phyloP scores from a whole-genome alignment of 1,140 invertebrate genomes.

The Hetaerina americana region DNA sequence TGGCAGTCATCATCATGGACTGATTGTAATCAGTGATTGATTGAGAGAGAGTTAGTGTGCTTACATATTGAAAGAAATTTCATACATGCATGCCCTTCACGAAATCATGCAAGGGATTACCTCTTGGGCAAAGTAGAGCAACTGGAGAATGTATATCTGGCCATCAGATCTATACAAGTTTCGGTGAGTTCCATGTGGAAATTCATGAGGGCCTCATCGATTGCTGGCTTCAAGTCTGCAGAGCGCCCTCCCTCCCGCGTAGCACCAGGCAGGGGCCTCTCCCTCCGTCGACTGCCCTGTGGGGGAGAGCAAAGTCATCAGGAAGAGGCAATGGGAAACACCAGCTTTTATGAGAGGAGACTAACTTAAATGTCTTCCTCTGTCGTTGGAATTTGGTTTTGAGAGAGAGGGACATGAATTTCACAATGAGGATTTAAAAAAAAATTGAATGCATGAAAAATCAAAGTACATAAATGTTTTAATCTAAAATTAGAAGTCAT shows the following conservation, averaged over 20 bases:
- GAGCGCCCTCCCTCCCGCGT: constrained; percentile 30
- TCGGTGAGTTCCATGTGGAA: constrained; percentile 89
- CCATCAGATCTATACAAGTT: constrained; percentile 86
- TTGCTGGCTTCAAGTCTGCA: constrained; percentile 34
- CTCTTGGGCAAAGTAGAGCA: constrained; percentile 73
- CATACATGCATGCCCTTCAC: constrained; percentile 8
- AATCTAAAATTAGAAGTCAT: too few relatives aligned
- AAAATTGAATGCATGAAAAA: too few relatives aligned
- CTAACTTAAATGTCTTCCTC: too few relatives aligned
- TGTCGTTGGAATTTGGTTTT: too few relatives aligned
- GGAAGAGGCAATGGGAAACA: too few relatives aligned
- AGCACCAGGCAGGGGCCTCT: constrained; percentile 36
- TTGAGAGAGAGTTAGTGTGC: constrained; percentile 3
- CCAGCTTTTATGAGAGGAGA: too few relatives aligned
- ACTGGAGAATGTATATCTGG: constrained; percentile 79
- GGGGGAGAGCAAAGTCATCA: too few relatives aligned
- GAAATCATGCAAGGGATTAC: too few relatives aligned
- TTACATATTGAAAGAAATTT: constrained; percentile 7
- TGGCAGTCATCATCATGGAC: too few relatives aligned
- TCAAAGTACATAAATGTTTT: too few relatives aligned
- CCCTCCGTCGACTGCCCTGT: constrained; percentile 39
- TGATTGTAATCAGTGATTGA: neutral
- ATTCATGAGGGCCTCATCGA: constrained; percentile 46
- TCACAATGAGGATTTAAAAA: too few relatives aligned
- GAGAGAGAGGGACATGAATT: too few relatives aligned